A percentile compares a stretch with the other conserved stretches of the same genome.
phyloP scores from a whole-genome alignment of 2,113 vertebrate species.

The Siniperca chuatsi region DNA sequence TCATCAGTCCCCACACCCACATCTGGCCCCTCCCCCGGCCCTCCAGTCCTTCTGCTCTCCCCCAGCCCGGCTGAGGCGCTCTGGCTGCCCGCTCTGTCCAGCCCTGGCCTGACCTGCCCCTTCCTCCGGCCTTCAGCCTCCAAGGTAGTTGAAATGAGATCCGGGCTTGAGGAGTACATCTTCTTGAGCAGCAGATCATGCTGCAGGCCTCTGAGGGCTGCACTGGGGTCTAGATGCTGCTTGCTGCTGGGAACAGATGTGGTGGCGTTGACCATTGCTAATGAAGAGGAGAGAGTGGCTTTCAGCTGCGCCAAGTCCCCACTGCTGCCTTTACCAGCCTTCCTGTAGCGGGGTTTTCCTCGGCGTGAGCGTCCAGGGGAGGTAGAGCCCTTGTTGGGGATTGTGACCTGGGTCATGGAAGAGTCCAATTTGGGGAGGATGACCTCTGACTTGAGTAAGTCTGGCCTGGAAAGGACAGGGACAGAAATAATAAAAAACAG shows the following conservation, averaged over 20 bases:
- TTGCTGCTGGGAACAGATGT: constrained; percentile 76
- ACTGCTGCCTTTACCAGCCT: constrained; percentile 90
- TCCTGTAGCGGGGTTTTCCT: constrained; percentile 91
- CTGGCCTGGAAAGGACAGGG: constrained; percentile 84
- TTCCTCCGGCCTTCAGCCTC: constrained; percentile 82
- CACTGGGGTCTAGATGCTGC: constrained; percentile 84
- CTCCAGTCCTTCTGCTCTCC: constrained; percentile 59
- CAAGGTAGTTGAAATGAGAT: constrained; percentile 91
- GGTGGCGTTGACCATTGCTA: constrained; percentile 72
- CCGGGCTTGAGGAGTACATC: constrained; percentile 93
- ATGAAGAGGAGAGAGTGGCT: constrained; percentile 83
- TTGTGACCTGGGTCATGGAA: constrained; percentile 92
- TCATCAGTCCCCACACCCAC: constrained; percentile 73
- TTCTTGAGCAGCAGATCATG: constrained; percentile 90
- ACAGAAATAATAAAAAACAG: background rate
- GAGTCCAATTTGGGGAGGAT: constrained; percentile 94
- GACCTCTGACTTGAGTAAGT: constrained; percentile 94
- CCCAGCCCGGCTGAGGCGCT: constrained; percentile 80
- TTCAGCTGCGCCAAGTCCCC: constrained; percentile 90
- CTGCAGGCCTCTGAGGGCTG: constrained; percentile 87
- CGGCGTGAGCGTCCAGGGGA: constrained; percentile 91
- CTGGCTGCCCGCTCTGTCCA: constrained; percentile 80
- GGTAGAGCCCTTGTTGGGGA: constrained; percentile 91
- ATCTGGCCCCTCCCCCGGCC: constrained; percentile 45
- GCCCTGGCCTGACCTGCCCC: constrained; percentile 70